phyloP scores from a whole-genome alignment of 2,113 vertebrate species.

The Glaucomys volans region DNA sequence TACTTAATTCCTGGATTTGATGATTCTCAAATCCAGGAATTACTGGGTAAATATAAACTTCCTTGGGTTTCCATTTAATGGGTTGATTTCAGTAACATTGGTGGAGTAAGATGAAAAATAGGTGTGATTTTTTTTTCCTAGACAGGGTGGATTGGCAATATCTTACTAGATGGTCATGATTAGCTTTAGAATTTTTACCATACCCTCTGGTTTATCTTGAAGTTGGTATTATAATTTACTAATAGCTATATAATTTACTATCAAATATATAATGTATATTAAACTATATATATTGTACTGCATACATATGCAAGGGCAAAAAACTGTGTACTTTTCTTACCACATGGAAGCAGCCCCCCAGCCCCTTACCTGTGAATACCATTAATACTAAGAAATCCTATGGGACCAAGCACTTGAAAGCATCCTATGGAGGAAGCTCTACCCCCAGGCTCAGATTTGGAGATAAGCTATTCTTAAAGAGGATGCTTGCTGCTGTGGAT shows the following conservation, averaged over 20 bases:
- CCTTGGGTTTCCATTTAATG: neutral
- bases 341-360: neutral
- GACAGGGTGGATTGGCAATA: neutral
- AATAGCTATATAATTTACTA: neutral
- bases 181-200: neutral
- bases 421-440: neutral
- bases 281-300: neutral
- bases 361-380: neutral
- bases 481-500: neutral
- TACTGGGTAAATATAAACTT: neutral
- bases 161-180: neutral
- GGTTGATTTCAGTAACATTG: neutral
- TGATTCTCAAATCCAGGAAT: neutral
- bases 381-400: neutral
- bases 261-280: neutral
- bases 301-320: neutral
- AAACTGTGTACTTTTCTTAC: neutral
- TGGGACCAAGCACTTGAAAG: neutral
- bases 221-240: neutral
- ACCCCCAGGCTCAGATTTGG: neutral
- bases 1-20: too few species aligned
- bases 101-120: neutral
- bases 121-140: neutral
- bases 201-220: neutral
- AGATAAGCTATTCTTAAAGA: conserved; percentile 1